These are phyloP conservation scores for Phrynocephalus forsythii DNA, from an alignment of 2,797 vertebrate genomes.

Conservation along the genomic window DNA sequence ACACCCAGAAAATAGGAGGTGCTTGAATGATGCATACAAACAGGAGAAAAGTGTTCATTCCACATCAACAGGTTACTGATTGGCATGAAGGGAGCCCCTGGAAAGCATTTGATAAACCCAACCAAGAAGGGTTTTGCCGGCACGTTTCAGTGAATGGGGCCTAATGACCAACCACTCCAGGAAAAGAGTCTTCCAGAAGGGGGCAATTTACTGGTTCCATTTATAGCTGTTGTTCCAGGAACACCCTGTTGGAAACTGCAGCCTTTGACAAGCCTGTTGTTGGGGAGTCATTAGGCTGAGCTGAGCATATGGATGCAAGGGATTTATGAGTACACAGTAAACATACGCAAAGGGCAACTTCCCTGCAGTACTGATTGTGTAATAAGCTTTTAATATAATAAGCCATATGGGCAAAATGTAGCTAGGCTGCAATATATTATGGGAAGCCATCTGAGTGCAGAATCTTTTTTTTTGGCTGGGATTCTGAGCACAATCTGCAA, in stretches of 20 bases:
- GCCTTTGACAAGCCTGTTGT: rapidly evolving
- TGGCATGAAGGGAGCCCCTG: too few relatives aligned
- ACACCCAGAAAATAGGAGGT: too few relatives aligned
- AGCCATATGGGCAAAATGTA: slow-evolving; percentile 40
- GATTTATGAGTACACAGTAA: slow-evolving; percentile 40
- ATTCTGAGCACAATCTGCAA: not conserved
- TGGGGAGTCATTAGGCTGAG: slow-evolving; percentile 17
- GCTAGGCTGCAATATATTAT: slow-evolving; percentile 11
- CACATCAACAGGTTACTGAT: too few relatives aligned
- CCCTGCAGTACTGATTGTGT: slow-evolving; percentile 25
- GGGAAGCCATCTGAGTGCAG: not conserved
- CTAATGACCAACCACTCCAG: slow-evolving; percentile 20
- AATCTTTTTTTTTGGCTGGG: not conserved
- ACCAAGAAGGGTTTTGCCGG: too few relatives aligned
- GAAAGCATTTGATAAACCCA: too few relatives aligned
- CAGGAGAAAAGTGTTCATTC: too few relatives aligned
- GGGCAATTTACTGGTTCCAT: not conserved
- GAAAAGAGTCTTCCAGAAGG: not conserved
- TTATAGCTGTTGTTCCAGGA: not conserved
- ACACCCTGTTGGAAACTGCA: rapidly evolving
- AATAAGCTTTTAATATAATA: slow-evolving; percentile 50
- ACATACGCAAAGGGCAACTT: slow-evolving; percentile 45
- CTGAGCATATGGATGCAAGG: slow-evolving; percentile 33
- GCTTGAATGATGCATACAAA: too few relatives aligned
- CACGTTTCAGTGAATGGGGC: not conserved